A percentile compares a stretch with the other conserved stretches of the same genome.
phyloP scores from a whole-genome alignment of 2,888 invertebrate species.

The Lottia scabra region DNA sequence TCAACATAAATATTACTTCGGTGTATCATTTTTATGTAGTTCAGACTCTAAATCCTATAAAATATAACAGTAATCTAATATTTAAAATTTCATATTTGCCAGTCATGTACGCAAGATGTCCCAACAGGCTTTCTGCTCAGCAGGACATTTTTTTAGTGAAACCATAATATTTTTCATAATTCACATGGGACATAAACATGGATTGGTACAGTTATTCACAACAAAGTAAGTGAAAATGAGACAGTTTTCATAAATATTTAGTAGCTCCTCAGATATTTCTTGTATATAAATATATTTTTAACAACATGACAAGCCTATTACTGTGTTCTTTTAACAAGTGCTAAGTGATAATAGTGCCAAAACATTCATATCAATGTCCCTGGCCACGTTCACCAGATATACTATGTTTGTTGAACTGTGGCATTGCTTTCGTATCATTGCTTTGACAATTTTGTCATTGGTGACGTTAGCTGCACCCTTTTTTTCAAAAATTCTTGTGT shows the following conservation, averaged over 20 bases:
- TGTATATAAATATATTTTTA: neutral
- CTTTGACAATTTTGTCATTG: neutral
- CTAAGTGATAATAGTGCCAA: no score
- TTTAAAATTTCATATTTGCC: neutral
- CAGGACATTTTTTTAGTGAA: neutral
- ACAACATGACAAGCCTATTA: neutral
- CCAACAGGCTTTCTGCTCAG: neutral
- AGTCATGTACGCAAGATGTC: constrained; percentile 2
- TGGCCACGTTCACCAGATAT: neutral
- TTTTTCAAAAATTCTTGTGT: constrained; percentile 1
- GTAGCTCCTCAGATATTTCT: neutral
- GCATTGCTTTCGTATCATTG: neutral
- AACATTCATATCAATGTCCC: no score
- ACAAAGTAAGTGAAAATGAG: no score
- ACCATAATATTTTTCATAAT: neutral
- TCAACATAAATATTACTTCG: neutral
- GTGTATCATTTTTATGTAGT: constrained; percentile 3
- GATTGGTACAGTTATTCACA: no score
- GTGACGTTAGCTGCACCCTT: constrained; percentile 1
- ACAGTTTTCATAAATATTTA: no score
- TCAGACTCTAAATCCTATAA: constrained; percentile 7
- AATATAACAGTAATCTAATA: constrained; percentile 1
- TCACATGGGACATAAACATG: constrained; percentile 3
- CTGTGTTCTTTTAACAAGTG: neutral
- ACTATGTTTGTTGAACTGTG: neutral